Conservation (phyloP, 1,140 invertebrate species). For the Drosophila ambigua region DNA sequence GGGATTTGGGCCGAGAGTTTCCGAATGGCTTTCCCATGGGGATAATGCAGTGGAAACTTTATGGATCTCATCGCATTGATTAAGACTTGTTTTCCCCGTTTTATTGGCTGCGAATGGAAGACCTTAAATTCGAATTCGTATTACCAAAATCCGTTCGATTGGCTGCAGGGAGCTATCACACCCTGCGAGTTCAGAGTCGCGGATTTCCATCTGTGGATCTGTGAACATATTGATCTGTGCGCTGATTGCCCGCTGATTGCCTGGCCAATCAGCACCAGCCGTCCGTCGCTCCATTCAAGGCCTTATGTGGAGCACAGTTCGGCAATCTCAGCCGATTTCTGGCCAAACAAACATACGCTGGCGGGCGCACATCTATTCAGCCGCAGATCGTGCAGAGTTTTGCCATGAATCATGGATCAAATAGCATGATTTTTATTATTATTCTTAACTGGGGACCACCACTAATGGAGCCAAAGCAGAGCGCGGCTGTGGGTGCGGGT, state of each 20-base stretch:
- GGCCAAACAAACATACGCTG: no score
- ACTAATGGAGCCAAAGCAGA: no score
- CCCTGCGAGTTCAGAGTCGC: slow-evolving; percentile 19
- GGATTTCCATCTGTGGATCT: slow-evolving; percentile 26
- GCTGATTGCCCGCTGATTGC: slow-evolving; percentile 40
- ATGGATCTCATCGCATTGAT: slow-evolving; percentile 1
- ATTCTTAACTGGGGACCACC: slow-evolving; percentile 28
- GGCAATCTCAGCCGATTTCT: slow-evolving; percentile 24
- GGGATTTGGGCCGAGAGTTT: slow-evolving; percentile 12
- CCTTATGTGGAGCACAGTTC: slow-evolving; percentile 22
- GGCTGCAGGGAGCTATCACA: background rate
- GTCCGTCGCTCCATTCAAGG: slow-evolving; percentile 5
- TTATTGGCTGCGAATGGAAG: no score
- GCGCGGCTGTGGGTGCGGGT: slow-evolving; percentile 6
- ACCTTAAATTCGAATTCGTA: background rate
- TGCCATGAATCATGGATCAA: slow-evolving; percentile 49
- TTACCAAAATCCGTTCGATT: slow-evolving; percentile 3
- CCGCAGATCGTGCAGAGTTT: background rate
- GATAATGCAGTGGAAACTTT: background rate
- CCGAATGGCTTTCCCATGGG: background rate
- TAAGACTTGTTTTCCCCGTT: slow-evolving; percentile 15
- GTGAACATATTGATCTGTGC: slow-evolving; percentile 6
- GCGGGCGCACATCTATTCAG: slow-evolving; percentile 31
- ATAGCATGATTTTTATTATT: slow-evolving; percentile 51
- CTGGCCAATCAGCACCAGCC: slow-evolving; percentile 39